Percentiles rank a stretch among this genome's conserved stretches.
Evolutionary conservation across 2,797 vertebrate species (phyloP).

Genomic region (Chrosomus eos): DNA sequence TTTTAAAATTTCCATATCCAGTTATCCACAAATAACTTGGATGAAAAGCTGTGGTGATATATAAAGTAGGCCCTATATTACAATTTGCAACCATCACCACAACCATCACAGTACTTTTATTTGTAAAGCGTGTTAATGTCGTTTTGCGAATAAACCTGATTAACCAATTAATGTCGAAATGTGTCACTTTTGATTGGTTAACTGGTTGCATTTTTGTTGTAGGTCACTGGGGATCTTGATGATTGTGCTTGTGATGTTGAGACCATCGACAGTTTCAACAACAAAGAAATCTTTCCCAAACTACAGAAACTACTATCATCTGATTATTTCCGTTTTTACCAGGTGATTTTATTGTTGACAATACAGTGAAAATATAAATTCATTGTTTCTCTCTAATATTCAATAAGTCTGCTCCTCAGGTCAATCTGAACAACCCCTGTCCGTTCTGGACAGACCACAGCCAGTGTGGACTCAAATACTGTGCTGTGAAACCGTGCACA

Average conservation of each 20-base stretch:
- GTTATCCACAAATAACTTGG: neutral
- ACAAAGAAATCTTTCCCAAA: slow-evolving; percentile 85
- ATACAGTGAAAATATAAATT: neutral
- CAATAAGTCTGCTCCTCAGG: slow-evolving; percentile 71
- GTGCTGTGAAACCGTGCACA: slow-evolving; percentile 88
- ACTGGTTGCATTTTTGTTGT: neutral
- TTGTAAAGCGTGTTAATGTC: neutral
- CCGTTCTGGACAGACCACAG: slow-evolving; percentile 87
- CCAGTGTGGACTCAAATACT: slow-evolving; percentile 87
- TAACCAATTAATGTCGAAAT: neutral
- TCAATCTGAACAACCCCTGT: slow-evolving; percentile 90
- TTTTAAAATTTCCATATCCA: neutral
- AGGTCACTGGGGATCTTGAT: slow-evolving; percentile 90
- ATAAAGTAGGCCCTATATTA: too few relatives aligned
- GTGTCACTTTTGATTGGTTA: neutral
- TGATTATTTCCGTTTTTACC: slow-evolving; percentile 93
- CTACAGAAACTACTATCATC: slow-evolving; percentile 85
- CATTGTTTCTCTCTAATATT: neutral
- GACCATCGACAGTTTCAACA: slow-evolving; percentile 91
- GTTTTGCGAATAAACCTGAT: neutral
- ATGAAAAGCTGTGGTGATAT: neutral
- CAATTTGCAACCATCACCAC: neutral
- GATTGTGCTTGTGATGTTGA: slow-evolving; percentile 95
- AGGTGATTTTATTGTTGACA: slow-evolving; percentile 73
- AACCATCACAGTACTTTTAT: neutral